A percentile compares a stretch with the other conserved stretches of the same genome.
phyloP scores from a whole-genome alignment of 1,140 invertebrate genomes.

The Ooceraea biroi region DNA sequence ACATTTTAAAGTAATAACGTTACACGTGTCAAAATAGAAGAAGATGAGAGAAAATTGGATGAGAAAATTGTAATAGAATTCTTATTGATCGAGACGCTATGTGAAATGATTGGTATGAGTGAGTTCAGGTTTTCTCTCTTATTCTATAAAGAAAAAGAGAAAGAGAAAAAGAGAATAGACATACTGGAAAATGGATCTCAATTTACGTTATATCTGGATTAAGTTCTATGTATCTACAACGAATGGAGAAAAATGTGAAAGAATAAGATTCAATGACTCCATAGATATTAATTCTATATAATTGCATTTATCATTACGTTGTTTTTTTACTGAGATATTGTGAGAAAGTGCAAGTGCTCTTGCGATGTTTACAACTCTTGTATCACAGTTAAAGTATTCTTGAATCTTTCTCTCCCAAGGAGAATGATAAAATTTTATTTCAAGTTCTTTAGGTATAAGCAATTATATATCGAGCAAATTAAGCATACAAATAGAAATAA shows the following conservation, averaged over 20 bases:
- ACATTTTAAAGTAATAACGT: constrained; percentile 2
- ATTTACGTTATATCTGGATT: constrained; percentile 42
- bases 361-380: not conserved
- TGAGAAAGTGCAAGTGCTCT: not conserved
- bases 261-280: constrained; percentile 14
- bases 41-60: constrained; percentile 25
- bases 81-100: constrained; percentile 12
- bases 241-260: constrained; percentile 26
- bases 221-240: constrained; percentile 37
- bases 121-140: not conserved
- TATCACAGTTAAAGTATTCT: no score
- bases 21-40: not conserved
- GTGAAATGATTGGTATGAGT: constrained; percentile 33
- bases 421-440: not conserved
- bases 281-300: constrained; percentile 24
- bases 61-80: constrained; percentile 17
- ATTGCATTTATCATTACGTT: not conserved
- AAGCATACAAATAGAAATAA: no score
- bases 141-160: no score
- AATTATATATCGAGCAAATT: no score
- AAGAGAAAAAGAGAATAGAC: not conserved
- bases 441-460: not conserved
- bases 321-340: not conserved
- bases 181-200: constrained; percentile 29
- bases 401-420: not conserved